Evolutionary conservation across 2,113 vertebrate genomes (phyloP).

Genomic region (Micronycteris hirsuta): DNA sequence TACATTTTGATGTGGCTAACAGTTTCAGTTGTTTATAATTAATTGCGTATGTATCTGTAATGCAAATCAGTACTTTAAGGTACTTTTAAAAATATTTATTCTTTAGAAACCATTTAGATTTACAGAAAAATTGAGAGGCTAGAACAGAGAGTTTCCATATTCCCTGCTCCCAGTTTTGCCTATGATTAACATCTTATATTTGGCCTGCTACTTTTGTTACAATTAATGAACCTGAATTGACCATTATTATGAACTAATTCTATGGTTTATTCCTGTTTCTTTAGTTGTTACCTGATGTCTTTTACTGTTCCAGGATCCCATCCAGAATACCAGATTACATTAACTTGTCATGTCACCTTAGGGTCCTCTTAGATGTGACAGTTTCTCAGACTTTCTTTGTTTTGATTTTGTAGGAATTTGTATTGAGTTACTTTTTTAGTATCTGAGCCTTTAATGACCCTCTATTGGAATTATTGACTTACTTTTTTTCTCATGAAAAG

Average conservation of each 20-base stretch:
- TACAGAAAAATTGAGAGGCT: neutral
- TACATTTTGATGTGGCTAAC: neutral
- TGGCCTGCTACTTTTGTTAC: neutral
- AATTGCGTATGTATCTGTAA: neutral
- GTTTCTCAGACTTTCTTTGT: neutral
- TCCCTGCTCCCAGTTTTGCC: neutral
- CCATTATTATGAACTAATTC: neutral
- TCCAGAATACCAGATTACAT: neutral
- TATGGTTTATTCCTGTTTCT: neutral
- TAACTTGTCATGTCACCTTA: neutral
- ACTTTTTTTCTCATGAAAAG: neutral
- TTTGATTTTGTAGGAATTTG: neutral
- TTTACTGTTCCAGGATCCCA: conserved; percentile 8
- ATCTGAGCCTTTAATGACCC: neutral
- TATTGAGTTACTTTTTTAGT: neutral
- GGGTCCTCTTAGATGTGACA: neutral
- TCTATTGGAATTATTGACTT: neutral
- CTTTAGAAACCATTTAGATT: neutral
- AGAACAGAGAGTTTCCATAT: neutral
- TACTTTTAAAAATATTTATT: neutral
- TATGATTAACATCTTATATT: neutral
- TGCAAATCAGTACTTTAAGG: neutral
- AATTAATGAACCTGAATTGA: neutral
- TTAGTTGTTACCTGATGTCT: neutral
- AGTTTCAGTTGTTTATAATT: conserved; percentile 19